Percentiles rank a stretch among this genome's conserved stretches.
phyloP scores from a whole-genome alignment of 2,888 invertebrate species.

The Ophonus ardosiacus region DNA sequence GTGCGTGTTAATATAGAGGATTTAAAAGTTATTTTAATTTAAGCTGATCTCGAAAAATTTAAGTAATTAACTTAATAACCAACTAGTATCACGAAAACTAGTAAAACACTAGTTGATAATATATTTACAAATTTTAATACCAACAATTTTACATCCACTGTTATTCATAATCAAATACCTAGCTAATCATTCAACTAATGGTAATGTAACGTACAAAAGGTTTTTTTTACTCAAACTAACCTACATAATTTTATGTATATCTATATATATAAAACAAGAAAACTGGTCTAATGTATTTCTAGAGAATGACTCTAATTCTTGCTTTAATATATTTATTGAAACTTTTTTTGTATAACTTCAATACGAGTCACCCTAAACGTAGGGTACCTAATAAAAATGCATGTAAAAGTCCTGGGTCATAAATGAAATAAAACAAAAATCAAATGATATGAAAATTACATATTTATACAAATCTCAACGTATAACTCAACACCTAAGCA shows the following conservation, averaged over 20 bases:
- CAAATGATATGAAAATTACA: not conserved
- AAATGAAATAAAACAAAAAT: constrained; percentile 7
- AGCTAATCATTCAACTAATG: not conserved
- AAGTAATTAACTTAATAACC: no score
- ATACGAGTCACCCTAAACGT: not conserved
- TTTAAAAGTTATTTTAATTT: no score
- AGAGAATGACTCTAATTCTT: no score
- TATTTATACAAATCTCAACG: no score
- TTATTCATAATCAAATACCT: constrained; percentile 34
- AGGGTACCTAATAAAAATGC: not conserved
- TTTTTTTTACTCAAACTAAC: not conserved
- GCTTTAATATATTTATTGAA: no score
- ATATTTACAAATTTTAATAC: constrained; percentile 1
- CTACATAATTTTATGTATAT: not conserved
- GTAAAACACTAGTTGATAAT: constrained; percentile 15
- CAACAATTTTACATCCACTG: not conserved
- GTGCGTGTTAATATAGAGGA: no score
- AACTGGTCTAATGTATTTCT: no score
- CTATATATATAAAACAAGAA: no score
- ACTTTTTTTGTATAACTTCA: no score
- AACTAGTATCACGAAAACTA: not conserved
- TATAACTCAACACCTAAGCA: not conserved
- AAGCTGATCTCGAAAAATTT: no score
- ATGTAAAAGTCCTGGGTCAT: not conserved
- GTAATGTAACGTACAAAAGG: not conserved